Base-by-base conservation (phyloP, 2,888 invertebrate genomes). In the Drosophila nr. perissopoda region DNA sequence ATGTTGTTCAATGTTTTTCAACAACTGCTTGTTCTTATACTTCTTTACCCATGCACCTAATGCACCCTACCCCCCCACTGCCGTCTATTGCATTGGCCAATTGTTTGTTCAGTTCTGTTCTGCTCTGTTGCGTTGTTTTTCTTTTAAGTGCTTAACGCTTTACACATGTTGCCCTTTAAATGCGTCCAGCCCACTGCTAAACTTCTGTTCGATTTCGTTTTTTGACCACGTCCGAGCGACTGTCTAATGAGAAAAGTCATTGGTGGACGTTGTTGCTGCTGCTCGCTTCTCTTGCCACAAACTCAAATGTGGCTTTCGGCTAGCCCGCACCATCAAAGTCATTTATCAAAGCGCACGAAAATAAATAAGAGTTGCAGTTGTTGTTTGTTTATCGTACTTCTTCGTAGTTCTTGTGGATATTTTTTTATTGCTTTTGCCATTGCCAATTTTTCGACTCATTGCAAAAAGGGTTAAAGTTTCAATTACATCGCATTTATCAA, bases 181-280 rank as follows among this genome's bases (percentile, higher is more conserved):
- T 62, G 73, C 40, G 31, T 60, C 29, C 33, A 51, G 31, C 33
- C 54, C 67, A 74, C 69, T 60, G 77, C 42, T 34, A 59, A 60
- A 70, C 67, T 69, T 60, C 74, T 71, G 69, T 71, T 88, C 83
- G 79, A 84, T 74, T 88, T 78, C 72, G 7, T 25, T 25, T 67
- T 78, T 65, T 70, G 81, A 81, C 79, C 82, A 82, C 78, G 74
- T 70, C 67, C 79, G 66, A 54, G 71, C 52, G 82, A 58, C 74
- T 73, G 70, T 78, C 82, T 86, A 85, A 85, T 88, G 83, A 88
- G 88, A 88, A 85, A 85, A 85, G 82, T 85, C 85, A 79, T 76
- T 75, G 79, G 57, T 53, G 71, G 21, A 18, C 13, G 48, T 18
- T 25, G 25, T 13, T 46, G 78, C 66, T 62, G 79, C 66, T 69